A percentile compares a stretch with the other conserved stretches of the same genome.
phyloP scores from a whole-genome alignment of 2,797 vertebrate genomes.

The Sebastes oblongus region DNA sequence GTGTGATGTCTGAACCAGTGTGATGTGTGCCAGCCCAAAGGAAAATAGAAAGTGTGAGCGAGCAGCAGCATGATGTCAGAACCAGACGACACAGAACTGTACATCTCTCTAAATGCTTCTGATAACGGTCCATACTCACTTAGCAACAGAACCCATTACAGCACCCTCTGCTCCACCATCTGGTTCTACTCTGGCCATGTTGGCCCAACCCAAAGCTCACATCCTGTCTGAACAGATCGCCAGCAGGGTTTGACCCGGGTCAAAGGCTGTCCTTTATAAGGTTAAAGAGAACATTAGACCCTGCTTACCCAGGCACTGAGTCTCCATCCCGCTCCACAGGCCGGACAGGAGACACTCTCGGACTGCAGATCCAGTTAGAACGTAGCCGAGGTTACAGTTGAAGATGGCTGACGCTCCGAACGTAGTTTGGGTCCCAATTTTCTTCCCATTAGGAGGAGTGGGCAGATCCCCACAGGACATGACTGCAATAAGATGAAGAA shows the following conservation, averaged over 20 bases:
- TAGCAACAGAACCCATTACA: constrained; percentile 36
- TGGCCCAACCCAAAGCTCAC: constrained; percentile 17
- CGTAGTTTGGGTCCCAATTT: constrained; percentile 95
- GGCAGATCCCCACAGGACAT: constrained; percentile 96
- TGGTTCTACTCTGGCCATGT: constrained; percentile 38
- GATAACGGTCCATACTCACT: constrained; percentile 25
- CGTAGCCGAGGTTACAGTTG: constrained; percentile 91
- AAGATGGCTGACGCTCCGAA: constrained; percentile 97
- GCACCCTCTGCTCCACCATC: constrained; percentile 46
- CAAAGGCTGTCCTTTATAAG: constrained; percentile 23
- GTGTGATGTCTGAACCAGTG: not conserved
- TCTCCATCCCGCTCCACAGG: constrained; percentile 95
- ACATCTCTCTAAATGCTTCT: constrained; percentile 34
- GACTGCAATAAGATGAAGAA: constrained; percentile 82
- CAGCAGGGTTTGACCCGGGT: constrained; percentile 33
- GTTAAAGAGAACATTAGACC: constrained; percentile 43
- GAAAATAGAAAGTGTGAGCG: not conserved
- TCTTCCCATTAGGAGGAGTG: constrained; percentile 94
- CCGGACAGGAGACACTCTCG: constrained; percentile 95
- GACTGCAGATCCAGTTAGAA: constrained; percentile 93
- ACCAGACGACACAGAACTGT: not conserved
- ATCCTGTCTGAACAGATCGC: constrained; percentile 14
- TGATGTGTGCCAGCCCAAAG: constrained; percentile 4
- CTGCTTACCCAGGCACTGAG: constrained; percentile 90
- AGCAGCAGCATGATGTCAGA: not conserved